Percentiles rank a stretch among this genome's conserved stretches.
These are phyloP conservation scores for Trichechus manatus DNA, from an alignment of 2,113 vertebrate species.

Conservation along the genomic window DNA sequence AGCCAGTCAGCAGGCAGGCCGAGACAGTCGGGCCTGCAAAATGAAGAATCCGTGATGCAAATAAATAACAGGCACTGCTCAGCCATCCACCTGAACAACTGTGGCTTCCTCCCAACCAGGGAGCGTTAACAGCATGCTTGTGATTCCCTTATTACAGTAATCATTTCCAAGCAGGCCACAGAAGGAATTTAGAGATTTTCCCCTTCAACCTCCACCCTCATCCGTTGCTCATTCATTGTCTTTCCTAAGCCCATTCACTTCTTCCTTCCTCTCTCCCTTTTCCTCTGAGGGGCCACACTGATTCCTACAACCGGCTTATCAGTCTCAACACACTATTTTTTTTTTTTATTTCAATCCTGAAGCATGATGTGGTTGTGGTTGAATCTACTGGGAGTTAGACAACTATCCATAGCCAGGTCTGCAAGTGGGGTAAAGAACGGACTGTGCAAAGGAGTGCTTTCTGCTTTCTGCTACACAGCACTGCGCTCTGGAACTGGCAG, in stretches of 20 bases:
- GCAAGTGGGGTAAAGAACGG: neutral
- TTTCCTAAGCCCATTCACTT: slow-evolving; percentile 8
- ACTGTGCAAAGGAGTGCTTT: slow-evolving; percentile 66
- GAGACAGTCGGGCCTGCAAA: slow-evolving; percentile 78
- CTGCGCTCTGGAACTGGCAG: slow-evolving; percentile 60
- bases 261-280: neutral
- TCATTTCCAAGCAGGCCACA: slow-evolving; percentile 72
- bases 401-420: slow-evolving; percentile 30
- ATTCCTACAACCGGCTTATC: slow-evolving; percentile 33
- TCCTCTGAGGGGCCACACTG: neutral
- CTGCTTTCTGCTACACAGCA: slow-evolving; percentile 57
- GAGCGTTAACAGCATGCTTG: slow-evolving; percentile 78
- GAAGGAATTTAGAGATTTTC: slow-evolving; percentile 56
- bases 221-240: neutral
- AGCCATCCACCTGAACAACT: slow-evolving; percentile 81
- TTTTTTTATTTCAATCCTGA: neutral
- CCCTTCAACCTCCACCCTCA: neutral
- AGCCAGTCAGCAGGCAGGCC: slow-evolving; percentile 72
- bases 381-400: slow-evolving; percentile 59
- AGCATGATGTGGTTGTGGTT: neutral
- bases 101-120: slow-evolving; percentile 80
- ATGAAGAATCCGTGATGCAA: slow-evolving; percentile 80
- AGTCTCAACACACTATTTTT: slow-evolving; percentile 4
- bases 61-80: slow-evolving; percentile 84
- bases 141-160: slow-evolving; percentile 80